Base-by-base conservation (phyloP, 2,113 vertebrate genomes). In the Gallinago paraguaiae region DNA sequence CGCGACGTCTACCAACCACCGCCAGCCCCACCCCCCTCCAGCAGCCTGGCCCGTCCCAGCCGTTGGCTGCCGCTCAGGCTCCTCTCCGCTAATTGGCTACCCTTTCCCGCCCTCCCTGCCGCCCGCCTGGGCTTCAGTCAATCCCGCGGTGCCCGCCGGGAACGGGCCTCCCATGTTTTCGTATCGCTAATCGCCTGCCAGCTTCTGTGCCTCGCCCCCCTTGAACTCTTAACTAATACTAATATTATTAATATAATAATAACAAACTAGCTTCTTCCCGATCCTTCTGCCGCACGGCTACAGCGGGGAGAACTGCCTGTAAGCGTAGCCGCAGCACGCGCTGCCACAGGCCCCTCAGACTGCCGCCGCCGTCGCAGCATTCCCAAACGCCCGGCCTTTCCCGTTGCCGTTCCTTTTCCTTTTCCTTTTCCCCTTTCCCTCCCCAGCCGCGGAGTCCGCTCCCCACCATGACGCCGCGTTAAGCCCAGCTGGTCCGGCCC, bases 381-480 rank as follows among this genome's bases (percentile, higher is more conserved):
- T 35, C 53, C 35, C 46, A 22, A 31, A 12, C 0, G 11, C 28
- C 67, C n/a, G 6, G 13, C 13, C 57, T 9, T 37, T 23, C 33
- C 57, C 23, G 12, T 25, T 37, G n/a, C 13, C n/a, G 20, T n/a
- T 35, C 11, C 10, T 35, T 23, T 20, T 19, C 54, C 31, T 19
- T 56, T 6, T 5, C n/a, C n/a, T n/a, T 14, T 20, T 33, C 54
- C 33, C 33, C 23, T 23, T 13, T 30, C 60, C 13, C n/a, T 14
- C 13, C 53, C 39, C 45, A 13, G 23, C 54, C n/a, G 7, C 59
- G 5, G n/a, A 23, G 35, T 31, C 69, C 46, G 6, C 4, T 54
- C 53, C 94, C 85, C 90, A 97, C 96, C 96, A 96, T 94, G 79
- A 12, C 4, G 61, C 45, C 74, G n/a, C 2, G 30, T 31, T 37